Conservation (phyloP, 2,797 vertebrate species). For the Prunella strophiata region DNA sequence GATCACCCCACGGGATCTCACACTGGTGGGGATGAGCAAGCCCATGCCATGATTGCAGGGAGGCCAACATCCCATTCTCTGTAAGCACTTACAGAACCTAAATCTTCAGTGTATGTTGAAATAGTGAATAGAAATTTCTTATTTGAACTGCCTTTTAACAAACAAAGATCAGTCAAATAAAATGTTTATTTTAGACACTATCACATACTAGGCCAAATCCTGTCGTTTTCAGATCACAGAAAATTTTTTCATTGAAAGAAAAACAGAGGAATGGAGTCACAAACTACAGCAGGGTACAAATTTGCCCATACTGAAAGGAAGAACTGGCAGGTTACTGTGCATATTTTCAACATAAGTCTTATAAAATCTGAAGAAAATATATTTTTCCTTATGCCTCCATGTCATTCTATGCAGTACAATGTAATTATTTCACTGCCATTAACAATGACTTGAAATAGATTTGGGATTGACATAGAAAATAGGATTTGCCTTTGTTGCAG, state of each 20-base stretch:
- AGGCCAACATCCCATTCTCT: not conserved
- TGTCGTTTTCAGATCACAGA: accelerated
- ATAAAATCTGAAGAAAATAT: not conserved
- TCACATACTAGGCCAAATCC: not conserved
- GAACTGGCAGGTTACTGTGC: not conserved
- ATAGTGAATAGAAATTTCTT: not conserved
- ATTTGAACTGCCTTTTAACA: not conserved
- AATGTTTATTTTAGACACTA: not conserved
- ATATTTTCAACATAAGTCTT: not conserved
- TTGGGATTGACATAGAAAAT: not conserved
- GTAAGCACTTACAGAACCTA: not conserved
- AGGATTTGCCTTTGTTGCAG: not conserved
- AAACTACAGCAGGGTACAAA: accelerated
- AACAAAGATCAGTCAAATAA: not conserved
- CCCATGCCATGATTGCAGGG: accelerated
- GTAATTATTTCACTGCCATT: not conserved
- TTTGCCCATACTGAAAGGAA: not conserved
- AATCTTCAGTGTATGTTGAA: not conserved
- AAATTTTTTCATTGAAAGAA: not conserved
- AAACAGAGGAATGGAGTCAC: not conserved
- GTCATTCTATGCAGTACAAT: not conserved
- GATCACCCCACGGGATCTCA: too few relatives aligned
- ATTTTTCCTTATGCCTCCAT: not conserved
- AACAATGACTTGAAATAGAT: not conserved
- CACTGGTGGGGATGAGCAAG: accelerated